Conservation (phyloP, 1,140 invertebrate genomes). For the Drosophila grimshawi region DNA sequence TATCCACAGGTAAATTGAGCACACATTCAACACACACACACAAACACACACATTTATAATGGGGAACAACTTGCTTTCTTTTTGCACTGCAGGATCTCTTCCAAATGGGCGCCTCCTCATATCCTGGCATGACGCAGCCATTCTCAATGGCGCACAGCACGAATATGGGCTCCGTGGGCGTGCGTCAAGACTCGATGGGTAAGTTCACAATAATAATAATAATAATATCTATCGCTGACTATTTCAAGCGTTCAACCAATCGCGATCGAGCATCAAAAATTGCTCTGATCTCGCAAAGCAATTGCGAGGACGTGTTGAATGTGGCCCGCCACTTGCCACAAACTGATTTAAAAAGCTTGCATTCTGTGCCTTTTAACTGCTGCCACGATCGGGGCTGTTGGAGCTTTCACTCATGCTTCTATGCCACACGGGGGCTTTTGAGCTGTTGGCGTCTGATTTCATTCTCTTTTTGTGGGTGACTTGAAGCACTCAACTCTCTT, state of each 20-base stretch:
- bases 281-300: neutral
- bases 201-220: conserved; percentile 80
- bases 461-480: neutral
- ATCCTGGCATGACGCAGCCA: conserved; percentile 96
- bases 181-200: conserved; percentile 96
- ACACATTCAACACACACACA: neutral
- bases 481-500: neutral
- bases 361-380: conserved; percentile 24
- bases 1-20: conserved; percentile 92
- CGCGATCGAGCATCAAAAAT: too few relatives aligned
- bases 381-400: neutral
- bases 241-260: neutral
- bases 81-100: conserved; percentile 84
- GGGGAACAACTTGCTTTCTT: neutral
- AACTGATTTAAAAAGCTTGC: conserved; percentile 16
- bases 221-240: neutral
- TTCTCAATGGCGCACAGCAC: conserved; percentile 96
- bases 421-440: neutral
- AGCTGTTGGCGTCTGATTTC: too few relatives aligned
- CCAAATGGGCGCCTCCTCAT: conserved; percentile 95
- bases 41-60: neutral
- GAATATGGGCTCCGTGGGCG: conserved; percentile 95
- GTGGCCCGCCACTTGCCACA: conserved; percentile 7
- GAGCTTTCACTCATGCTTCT: conserved; percentile 9
- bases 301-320: neutral